A percentile compares a stretch with the other conserved stretches of the same genome.
These are phyloP conservation scores for Pandion haliaetus DNA, from an alignment of 2,113 vertebrate genomes.

Conservation along the genomic window DNA sequence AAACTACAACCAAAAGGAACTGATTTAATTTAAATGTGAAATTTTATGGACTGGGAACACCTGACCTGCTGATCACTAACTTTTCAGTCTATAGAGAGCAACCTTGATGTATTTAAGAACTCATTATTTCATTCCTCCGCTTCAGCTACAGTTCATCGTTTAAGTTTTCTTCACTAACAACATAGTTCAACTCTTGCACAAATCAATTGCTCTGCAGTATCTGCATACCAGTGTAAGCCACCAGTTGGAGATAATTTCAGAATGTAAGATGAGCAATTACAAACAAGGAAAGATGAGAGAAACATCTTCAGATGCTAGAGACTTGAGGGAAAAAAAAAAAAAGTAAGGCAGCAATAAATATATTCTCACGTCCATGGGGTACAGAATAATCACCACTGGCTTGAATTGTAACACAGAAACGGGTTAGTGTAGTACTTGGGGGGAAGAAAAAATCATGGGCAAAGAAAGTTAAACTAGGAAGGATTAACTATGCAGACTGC, in stretches of 20 bases:
- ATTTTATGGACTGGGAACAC: background rate
- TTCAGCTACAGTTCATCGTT: background rate
- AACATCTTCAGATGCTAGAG: background rate
- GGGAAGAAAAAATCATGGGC: fast-evolving
- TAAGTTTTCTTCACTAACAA: background rate
- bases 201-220: background rate
- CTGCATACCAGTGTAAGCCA: background rate
- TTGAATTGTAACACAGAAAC: background rate
- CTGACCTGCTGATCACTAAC: background rate
- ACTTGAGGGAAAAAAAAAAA: background rate
- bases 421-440: background rate
- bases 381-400: background rate
- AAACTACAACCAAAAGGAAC: background rate
- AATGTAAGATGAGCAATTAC: background rate
- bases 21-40: background rate
- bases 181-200: background rate
- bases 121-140: background rate
- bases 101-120: background rate
- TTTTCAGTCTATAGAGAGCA: background rate
- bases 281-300: background rate
- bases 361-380: background rate
- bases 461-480: background rate
- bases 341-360: background rate
- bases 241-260: background rate
- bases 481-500: background rate